These are phyloP conservation scores for Margarornis squamiger DNA, from an alignment of 2,797 vertebrate species.

Conservation along the genomic window DNA sequence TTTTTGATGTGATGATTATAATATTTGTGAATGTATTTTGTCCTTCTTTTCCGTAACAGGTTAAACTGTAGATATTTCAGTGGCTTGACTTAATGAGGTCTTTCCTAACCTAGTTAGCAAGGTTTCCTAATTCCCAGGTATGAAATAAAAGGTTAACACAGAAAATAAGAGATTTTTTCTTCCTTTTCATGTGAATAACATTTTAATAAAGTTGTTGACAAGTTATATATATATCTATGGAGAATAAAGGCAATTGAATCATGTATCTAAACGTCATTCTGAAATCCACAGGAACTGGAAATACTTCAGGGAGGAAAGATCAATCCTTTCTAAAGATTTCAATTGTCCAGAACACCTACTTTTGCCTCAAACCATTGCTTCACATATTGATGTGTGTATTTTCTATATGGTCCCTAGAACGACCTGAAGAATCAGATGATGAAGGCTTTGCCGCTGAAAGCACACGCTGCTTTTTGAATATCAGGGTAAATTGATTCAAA, in stretches of 20 bases:
- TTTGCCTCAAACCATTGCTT: constrained; percentile 13
- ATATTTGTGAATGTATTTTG: constrained; percentile 24
- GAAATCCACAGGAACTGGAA: background rate
- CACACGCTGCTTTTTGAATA: background rate
- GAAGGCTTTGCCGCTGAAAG: background rate
- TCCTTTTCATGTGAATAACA: background rate
- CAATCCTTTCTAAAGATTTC: background rate
- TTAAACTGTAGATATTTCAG: constrained; percentile 14
- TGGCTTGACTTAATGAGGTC: background rate
- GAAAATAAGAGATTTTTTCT: background rate
- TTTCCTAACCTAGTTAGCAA: background rate
- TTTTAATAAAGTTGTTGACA: background rate
- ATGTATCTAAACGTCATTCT: background rate
- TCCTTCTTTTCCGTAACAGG: background rate
- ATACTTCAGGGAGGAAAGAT: background rate
- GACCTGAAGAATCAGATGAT: background rate
- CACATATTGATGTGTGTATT: background rate
- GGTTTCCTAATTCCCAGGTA: background rate
- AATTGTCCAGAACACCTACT: background rate
- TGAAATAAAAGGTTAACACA: background rate
- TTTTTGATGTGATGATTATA: background rate
- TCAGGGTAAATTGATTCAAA: background rate
- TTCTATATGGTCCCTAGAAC: background rate
- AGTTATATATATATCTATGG: background rate
- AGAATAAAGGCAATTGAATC: background rate